Evolutionary conservation across 2,113 vertebrate genomes (phyloP), one percentile per base, ranked within the genome.

Genomic region (Microtus oregoni): DNA sequence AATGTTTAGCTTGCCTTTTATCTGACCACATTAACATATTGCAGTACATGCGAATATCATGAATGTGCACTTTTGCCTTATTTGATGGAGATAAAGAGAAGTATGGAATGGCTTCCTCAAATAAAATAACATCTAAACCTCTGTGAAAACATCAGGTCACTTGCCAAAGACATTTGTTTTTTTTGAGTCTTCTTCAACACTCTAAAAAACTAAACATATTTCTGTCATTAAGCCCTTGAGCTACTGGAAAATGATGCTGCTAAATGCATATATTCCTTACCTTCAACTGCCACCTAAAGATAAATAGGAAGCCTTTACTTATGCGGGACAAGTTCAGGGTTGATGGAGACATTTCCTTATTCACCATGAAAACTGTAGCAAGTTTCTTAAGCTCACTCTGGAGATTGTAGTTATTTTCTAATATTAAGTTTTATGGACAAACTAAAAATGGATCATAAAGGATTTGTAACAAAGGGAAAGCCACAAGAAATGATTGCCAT

Each of bases 191-290:
- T 38, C 82, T 68, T 63, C 19, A 90, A 3, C 22, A 68, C 68
- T 90, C 78, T 81, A 65, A 91, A 92, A 95, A 92, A 63, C 38
- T 96, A 94, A 92, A 15, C 20, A 38, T 85, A 17, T 63, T 94
- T 77, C 72, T 61, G 41, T 77, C 38, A 47, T 19, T 32, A 24
- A 70, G 28, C 24, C 52, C 38, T 44, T 88, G 30, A 61, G 41
- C 32, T 32, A 92, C 26, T 28, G 24, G 30, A 5, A 86, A 91
- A 94, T 24, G 7, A 78, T 10, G 50, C 10, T 89, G 20, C 22
- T 52, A 47, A 81, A 90, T 24, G 81, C 61, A 86, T 72, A 55
- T 9, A 91, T 24, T 30, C 3, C 17, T 86, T 9, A 41, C 87
- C 10, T 88, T 91, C 67, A 50, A 38, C 15, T 44, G 11, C 68